Base-by-base conservation (phyloP, 2,888 invertebrate species). In the Drosophila villosipedis region DNA sequence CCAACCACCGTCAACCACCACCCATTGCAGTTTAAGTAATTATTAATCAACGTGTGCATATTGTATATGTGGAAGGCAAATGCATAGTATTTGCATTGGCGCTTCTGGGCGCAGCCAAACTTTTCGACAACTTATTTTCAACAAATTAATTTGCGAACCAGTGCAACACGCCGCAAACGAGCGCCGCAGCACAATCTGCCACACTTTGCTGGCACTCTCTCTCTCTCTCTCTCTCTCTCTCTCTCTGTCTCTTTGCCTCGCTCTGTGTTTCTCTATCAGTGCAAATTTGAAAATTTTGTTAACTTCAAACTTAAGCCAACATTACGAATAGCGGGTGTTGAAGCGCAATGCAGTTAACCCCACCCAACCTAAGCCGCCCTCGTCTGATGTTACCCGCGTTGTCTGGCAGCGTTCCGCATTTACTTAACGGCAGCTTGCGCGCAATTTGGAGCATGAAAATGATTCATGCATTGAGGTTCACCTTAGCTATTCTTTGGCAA, bases 61-160 rank as follows among this genome's bases (percentile, higher is more conserved):
- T 35, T 16, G 25, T 41, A 19, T 43, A 53, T 37, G 58, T 73
- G 55, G 31, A 28, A 37, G 35, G 59, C 31, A 33, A 47, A 59
- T 55, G 68, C 55, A 52, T 61, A 68, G 68, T 30, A 61, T 68
- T 66, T 68, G 61, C 68, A 88, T 47, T 47, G 47, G 25, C 2
- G 47, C 47, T 47, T 47, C 25, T 47, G 47, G 47, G 16, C 14
- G 16, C 25, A 28, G 16, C 16, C 1, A 25, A 47, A 85, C 78
- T 89, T 91, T 91, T 85, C 86, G 79, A 80, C 86, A 91, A 91
- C 86, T 91, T 91, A 87, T 91, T 85, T 88, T 91, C 79, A 86
- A 81, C 90, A 92, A 91, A 91, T 91, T 92, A 90, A 90, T 90
- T 90, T 91, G 79, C 68, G 72, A 87, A 76, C 82, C 75, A 70